Percentiles rank a stretch among this genome's conserved stretches.
Evolutionary conservation across 1,140 invertebrate species (phyloP).

Genomic region (Hypsibius dujardini): DNA sequence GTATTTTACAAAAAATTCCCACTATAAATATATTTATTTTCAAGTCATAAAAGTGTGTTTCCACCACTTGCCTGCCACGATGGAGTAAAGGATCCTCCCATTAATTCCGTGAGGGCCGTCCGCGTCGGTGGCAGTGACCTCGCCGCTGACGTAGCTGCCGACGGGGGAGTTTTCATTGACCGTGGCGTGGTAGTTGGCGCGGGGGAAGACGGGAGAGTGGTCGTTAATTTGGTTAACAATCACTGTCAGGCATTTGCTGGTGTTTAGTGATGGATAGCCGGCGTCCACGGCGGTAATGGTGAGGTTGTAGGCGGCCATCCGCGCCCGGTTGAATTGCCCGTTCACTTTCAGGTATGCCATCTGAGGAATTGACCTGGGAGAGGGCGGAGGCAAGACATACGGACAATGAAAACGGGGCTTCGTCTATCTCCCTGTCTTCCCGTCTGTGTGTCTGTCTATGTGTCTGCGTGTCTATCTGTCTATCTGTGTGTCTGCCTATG

Average conservation of each 20-base stretch:
- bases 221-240: conserved; percentile 31
- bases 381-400: background rate
- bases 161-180: conserved; percentile 29
- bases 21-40: no score
- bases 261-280: conserved; percentile 25
- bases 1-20: no score
- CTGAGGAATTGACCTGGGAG: background rate
- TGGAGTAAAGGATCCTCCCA: conserved; percentile 66
- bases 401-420: no score
- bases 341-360: conserved; percentile 24
- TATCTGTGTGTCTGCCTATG: background rate
- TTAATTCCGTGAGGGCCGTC: conserved; percentile 78
- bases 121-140: conserved; percentile 60
- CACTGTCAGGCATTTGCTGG: conserved; percentile 25
- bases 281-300: conserved; percentile 26
- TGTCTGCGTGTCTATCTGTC: background rate
- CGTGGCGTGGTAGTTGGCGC: conserved; percentile 24
- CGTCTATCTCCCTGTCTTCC: no score
- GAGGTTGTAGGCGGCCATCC: conserved; percentile 26
- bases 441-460: background rate
- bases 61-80: conserved; percentile 28
- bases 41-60: no score
- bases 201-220: conserved; percentile 29
- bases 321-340: conserved; percentile 28
- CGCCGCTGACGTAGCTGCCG: conserved; percentile 28